Evolutionary conservation across 1,140 invertebrate species (phyloP).

Genomic region (Heliconius congener): DNA sequence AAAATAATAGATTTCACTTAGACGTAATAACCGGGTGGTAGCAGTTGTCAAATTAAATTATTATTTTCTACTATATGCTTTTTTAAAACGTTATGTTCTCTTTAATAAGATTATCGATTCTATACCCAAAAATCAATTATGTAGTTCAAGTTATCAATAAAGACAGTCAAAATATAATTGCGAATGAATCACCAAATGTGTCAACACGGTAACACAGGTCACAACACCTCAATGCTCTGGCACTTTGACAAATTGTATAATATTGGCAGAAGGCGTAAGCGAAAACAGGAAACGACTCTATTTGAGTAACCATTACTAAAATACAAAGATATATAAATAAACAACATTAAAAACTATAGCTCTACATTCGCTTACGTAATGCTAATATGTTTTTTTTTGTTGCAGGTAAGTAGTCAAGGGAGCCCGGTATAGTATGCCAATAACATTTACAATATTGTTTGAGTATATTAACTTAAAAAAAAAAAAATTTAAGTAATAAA

Average conservation of each 20-base stretch:
- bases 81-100: not conserved
- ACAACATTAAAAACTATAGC: conserved; percentile 4
- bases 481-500: too few species aligned
- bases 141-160: conserved; percentile 3
- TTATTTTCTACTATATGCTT: not conserved
- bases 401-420: conserved; percentile 21
- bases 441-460: not conserved
- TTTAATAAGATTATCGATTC: not conserved
- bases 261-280: conserved; percentile 45
- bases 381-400: conserved; percentile 30
- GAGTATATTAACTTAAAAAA: not conserved
- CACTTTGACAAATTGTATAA: conserved; percentile 71
- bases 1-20: not conserved
- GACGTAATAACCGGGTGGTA: not conserved
- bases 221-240: conserved; percentile 68
- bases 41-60: not conserved
- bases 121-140: not conserved
- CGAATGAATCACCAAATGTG: conserved; percentile 53
- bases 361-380: conserved; percentile 16
- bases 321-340: conserved; percentile 35
- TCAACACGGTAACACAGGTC: conserved; percentile 55
- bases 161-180: conserved; percentile 25
- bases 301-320: conserved; percentile 53
- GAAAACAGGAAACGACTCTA: conserved; percentile 70
- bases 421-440: conserved; percentile 16